Conservation (phyloP, 2,113 vertebrate species). For the Macquaria australasica region DNA sequence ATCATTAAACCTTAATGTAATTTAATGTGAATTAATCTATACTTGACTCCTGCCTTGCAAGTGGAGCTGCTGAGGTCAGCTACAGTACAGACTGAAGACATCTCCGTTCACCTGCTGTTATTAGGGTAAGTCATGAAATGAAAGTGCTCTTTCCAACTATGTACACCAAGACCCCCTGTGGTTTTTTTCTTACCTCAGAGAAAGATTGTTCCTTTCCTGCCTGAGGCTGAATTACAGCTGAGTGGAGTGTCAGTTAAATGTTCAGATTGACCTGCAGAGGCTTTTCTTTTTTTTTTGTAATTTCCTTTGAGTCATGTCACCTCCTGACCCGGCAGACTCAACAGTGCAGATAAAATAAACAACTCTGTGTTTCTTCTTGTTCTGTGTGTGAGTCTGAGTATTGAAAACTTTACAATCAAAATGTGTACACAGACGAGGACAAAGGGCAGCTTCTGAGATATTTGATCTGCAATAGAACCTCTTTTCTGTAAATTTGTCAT, state of each 20-base stretch:
- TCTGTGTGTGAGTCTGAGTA: not conserved
- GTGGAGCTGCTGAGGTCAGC: constrained; percentile 21
- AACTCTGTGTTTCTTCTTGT: not conserved
- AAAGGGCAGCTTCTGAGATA: constrained; percentile 8
- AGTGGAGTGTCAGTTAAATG: constrained; percentile 13
- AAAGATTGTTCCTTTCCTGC: not conserved
- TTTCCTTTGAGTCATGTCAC: constrained; percentile 22
- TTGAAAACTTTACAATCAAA: constrained; percentile 12
- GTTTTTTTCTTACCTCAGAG: not conserved
- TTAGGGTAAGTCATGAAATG: constrained; percentile 11
- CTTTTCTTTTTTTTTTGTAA: constrained; percentile 5
- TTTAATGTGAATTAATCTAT: constrained; percentile 18
- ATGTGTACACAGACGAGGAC: not conserved
- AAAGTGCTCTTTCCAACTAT: not conserved
- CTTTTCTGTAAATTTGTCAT: not conserved
- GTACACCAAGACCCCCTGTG: not conserved
- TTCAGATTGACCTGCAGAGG: constrained; percentile 20
- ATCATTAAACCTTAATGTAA: constrained; percentile 35
- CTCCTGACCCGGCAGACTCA: constrained; percentile 7
- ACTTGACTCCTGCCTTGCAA: not conserved
- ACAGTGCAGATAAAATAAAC: constrained; percentile 12
- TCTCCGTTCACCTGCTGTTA: constrained; percentile 10
- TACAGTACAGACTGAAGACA: not conserved
- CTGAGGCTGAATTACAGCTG: constrained; percentile 41
- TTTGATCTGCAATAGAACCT: not conserved